phyloP scores from a whole-genome alignment of 2,888 invertebrate genomes.

The Cactoblastis cactorum region DNA sequence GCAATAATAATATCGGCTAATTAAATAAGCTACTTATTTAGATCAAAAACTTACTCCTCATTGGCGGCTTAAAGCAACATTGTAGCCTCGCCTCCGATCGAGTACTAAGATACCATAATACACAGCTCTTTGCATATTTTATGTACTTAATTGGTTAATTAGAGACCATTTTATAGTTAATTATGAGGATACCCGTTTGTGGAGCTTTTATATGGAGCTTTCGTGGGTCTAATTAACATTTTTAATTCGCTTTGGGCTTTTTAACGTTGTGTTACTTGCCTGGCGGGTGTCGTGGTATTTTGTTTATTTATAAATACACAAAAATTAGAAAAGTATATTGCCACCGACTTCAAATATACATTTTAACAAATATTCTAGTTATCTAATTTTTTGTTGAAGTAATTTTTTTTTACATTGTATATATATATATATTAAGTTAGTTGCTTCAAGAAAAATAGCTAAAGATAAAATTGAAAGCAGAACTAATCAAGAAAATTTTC shows the following conservation, averaged over 20 bases:
- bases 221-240: slow-evolving; percentile 20
- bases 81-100: slow-evolving; percentile 20
- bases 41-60: neutral
- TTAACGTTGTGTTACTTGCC: neutral
- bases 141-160: slow-evolving; percentile 29
- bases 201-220: slow-evolving; percentile 17
- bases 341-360: too few species aligned
- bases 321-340: too few species aligned
- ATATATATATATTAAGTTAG: too few species aligned
- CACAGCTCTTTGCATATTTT: slow-evolving; percentile 22
- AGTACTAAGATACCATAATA: slow-evolving; percentile 18
- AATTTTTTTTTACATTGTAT: too few species aligned
- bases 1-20: neutral
- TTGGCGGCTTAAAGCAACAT: slow-evolving; percentile 14
- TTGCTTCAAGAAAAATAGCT: too few species aligned
- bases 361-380: too few species aligned
- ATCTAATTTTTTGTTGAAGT: too few species aligned
- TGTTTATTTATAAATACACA: neutral
- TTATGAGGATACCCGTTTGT: slow-evolving; percentile 21
- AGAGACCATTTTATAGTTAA: slow-evolving; percentile 24
- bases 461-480: too few species aligned
- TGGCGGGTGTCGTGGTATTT: neutral
- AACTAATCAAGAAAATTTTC: too few species aligned
- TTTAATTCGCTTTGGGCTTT: slow-evolving; percentile 10
- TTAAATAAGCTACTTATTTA: neutral